Percentiles rank a stretch among this genome's conserved stretches.
Conservation (phyloP, 2,888 invertebrate genomes). For the Plusia festucae region DNA sequence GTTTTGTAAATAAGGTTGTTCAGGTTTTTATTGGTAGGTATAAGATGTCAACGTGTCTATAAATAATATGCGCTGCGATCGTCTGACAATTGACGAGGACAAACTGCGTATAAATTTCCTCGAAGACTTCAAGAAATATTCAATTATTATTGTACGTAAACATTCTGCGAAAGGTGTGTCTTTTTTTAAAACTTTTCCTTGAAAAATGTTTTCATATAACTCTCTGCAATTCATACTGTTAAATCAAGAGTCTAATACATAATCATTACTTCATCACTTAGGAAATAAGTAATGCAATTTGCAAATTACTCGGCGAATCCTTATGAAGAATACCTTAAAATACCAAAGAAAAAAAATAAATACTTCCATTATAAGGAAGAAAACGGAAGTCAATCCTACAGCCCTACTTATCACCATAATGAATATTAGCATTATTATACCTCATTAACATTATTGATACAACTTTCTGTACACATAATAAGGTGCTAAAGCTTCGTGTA, state of each 20-base stretch:
- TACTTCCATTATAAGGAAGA: no score
- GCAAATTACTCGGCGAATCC: no score
- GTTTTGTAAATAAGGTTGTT: not conserved
- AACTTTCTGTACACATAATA: not conserved
- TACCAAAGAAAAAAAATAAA: no score
- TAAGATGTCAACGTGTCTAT: not conserved
- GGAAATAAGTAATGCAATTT: no score
- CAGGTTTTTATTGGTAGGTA: not conserved
- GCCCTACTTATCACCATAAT: no score
- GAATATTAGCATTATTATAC: no score
- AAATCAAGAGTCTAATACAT: no score
- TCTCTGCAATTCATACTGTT: no score
- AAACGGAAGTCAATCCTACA: no score
- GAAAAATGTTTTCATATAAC: no score
- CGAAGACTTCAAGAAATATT: not conserved
- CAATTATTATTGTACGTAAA: not conserved
- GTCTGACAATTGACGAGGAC: not conserved
- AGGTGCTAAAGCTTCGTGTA: slow-evolving; percentile 3
- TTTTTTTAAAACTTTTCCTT: not conserved
- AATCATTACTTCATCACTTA: no score
- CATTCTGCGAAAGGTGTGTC: not conserved
- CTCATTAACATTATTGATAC: not conserved
- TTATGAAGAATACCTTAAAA: no score
- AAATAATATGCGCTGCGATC: not conserved
- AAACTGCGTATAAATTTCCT: not conserved